Evolutionary conservation across 2,113 vertebrate genomes (phyloP).

Genomic region (Corvus moneduloides): DNA sequence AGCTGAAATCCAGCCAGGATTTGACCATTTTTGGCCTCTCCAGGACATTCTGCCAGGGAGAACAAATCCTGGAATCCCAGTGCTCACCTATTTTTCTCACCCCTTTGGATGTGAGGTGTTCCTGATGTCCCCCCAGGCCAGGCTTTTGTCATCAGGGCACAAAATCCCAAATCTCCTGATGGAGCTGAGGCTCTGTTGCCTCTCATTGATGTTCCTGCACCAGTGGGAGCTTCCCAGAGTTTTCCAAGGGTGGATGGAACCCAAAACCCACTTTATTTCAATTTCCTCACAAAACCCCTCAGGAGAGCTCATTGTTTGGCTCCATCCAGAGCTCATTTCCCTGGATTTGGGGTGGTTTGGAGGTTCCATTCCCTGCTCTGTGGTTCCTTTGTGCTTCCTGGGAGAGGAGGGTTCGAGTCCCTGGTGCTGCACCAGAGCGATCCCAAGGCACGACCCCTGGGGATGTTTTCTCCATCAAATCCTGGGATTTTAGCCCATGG

Average conservation of each 20-base stretch:
- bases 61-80: neutral
- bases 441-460: neutral
- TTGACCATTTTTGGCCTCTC: neutral
- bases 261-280: neutral
- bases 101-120: neutral
- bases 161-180: neutral
- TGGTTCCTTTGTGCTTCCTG: conserved; percentile 26
- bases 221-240: neutral
- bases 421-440: neutral
- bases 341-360: conserved; percentile 32
- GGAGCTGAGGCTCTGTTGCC: neutral
- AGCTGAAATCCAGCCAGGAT: neutral
- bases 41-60: neutral
- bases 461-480: neutral
- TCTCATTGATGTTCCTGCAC: neutral
- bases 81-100: rapidly evolving
- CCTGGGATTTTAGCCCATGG: neutral
- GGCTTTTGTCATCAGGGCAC: neutral
- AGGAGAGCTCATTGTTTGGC: neutral
- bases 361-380: neutral
- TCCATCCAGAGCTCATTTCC: neutral
- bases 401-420: neutral
- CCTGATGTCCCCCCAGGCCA: rapidly evolving
- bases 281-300: neutral
- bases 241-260: neutral